phyloP scores from a whole-genome alignment of 2,113 vertebrate species.

The Macrotis lagotis region DNA sequence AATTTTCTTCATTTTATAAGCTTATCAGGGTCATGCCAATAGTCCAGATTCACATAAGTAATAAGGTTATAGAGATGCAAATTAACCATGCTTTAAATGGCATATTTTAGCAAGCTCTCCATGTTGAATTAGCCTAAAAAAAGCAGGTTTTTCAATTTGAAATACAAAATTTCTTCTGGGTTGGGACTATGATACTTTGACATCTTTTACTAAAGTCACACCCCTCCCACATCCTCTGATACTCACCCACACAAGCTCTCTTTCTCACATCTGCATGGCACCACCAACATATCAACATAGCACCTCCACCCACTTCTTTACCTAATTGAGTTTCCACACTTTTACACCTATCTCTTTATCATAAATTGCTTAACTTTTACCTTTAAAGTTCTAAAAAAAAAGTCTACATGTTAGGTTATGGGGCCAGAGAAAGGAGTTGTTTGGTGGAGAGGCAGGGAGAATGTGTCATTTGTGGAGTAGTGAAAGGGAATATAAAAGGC shows the following conservation, averaged over 20 bases:
- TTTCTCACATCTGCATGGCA: slow-evolving; percentile 29
- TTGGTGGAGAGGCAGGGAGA: background rate
- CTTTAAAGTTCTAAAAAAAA: background rate
- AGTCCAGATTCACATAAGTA: background rate
- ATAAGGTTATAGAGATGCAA: background rate
- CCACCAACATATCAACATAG: slow-evolving; percentile 45
- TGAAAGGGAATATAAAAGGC: background rate
- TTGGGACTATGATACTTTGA: slow-evolving; percentile 49
- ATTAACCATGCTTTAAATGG: background rate
- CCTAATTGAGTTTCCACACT: background rate
- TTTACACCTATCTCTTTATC: background rate
- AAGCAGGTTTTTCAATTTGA: slow-evolving; percentile 18
- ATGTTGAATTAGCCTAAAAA: slow-evolving; percentile 36
- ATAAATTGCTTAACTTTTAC: background rate
- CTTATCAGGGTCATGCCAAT: background rate
- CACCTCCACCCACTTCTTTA: background rate
- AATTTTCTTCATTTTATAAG: background rate
- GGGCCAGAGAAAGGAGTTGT: background rate
- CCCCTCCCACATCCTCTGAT: slow-evolving; percentile 39
- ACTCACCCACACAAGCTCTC: slow-evolving; percentile 33
- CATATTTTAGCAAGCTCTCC: accelerated
- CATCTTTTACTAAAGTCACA: slow-evolving; percentile 44
- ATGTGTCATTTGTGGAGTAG: background rate
- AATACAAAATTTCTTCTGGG: slow-evolving; percentile 50
- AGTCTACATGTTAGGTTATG: background rate